These are phyloP conservation scores for Cirrhinus mrigala DNA, from an alignment of 2,797 vertebrate species.

Conservation along the genomic window DNA sequence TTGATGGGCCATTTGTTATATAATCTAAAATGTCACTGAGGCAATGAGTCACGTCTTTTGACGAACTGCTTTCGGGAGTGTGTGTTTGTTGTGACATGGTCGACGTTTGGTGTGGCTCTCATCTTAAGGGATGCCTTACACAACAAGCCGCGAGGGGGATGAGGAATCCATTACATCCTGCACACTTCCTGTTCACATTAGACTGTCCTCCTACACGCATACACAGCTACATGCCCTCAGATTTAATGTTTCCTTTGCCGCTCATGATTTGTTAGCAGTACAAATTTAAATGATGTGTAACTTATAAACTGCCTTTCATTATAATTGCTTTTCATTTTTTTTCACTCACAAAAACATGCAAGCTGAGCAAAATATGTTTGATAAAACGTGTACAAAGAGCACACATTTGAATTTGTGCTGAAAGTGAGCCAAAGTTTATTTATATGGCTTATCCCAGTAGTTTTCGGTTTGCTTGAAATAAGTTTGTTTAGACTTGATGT, in stretches of 20 bases:
- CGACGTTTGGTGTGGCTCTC: constrained; percentile 29
- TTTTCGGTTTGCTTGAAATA: not conserved
- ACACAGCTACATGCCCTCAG: constrained; percentile 8
- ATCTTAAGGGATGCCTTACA: constrained; percentile 46
- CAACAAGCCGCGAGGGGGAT: constrained; percentile 53
- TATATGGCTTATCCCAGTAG: not conserved
- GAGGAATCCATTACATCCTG: constrained; percentile 64
- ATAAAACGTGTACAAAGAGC: not conserved
- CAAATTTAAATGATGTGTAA: constrained; percentile 4
- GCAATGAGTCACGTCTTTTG: constrained; percentile 15
- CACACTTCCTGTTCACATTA: constrained; percentile 63
- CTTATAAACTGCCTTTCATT: not conserved
- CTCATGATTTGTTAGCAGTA: constrained; percentile 21
- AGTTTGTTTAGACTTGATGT: not conserved
- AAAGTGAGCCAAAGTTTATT: not conserved
- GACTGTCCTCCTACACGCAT: constrained; percentile 55
- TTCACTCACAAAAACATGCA: not conserved
- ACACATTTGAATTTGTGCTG: not conserved
- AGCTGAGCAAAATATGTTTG: constrained; percentile 4
- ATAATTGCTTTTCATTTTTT: not conserved
- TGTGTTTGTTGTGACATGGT: constrained; percentile 39
- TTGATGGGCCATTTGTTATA: constrained; percentile 16
- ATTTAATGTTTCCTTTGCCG: constrained; percentile 21
- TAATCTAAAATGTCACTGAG: constrained; percentile 28
- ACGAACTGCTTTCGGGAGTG: constrained; percentile 48